Conservation (phyloP, 2,113 vertebrate species). For the Poecilia latipinna region DNA sequence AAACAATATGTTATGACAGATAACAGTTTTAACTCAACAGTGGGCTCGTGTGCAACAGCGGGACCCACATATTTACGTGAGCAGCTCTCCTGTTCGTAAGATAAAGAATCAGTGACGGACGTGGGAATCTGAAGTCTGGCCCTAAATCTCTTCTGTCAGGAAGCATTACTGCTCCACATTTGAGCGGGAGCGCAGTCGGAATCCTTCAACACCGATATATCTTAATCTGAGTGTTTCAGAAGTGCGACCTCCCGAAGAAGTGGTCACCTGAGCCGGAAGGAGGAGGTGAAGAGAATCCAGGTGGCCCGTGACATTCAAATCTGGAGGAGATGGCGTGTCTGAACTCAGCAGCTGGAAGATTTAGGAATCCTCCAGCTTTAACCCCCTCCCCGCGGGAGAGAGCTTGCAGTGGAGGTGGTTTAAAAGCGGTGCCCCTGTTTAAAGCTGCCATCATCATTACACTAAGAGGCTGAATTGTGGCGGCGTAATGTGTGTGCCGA, state of each 20-base stretch:
- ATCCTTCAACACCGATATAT: slow-evolving; percentile 68
- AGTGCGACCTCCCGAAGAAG: slow-evolving; percentile 57
- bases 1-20: neutral
- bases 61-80: slow-evolving; percentile 54
- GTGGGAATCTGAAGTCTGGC: slow-evolving; percentile 56
- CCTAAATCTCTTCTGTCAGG: slow-evolving; percentile 78
- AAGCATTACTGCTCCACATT: slow-evolving; percentile 70
- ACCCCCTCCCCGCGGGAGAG: slow-evolving; percentile 28
- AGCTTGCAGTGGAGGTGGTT: slow-evolving; percentile 72
- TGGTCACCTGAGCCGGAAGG: slow-evolving; percentile 64
- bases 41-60: neutral
- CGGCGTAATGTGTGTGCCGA: slow-evolving; percentile 89
- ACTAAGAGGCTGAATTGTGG: slow-evolving; percentile 78
- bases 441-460: slow-evolving; percentile 83
- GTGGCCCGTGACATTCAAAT: slow-evolving; percentile 72
- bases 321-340: slow-evolving; percentile 65
- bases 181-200: slow-evolving; percentile 65
- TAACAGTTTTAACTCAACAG: neutral
- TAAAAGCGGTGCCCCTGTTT: slow-evolving; percentile 80
- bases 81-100: slow-evolving; percentile 68
- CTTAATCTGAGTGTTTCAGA: slow-evolving; percentile 79
- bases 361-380: slow-evolving; percentile 22
- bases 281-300: slow-evolving; percentile 42
- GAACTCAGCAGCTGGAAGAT: slow-evolving; percentile 52
- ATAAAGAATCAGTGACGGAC: slow-evolving; percentile 70